Evolutionary conservation across 1,140 invertebrate genomes (phyloP).

Genomic region (Neodiprion virginianus): DNA sequence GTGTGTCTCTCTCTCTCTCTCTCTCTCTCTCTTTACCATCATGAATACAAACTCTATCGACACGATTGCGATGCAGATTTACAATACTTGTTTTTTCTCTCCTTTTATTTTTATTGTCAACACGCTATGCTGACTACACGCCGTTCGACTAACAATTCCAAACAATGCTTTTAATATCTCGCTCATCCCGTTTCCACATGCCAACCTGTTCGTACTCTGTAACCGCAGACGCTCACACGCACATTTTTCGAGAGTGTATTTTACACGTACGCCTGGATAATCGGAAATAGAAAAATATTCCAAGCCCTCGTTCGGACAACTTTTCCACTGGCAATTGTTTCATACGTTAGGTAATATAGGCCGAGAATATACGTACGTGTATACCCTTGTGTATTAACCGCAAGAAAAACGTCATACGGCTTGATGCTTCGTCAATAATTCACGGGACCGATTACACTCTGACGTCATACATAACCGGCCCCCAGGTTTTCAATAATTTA

Average conservation of each 20-base stretch:
- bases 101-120: not conserved
- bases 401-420: no score
- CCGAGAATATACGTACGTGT: no score
- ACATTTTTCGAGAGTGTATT: no score
- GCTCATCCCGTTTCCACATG: no score
- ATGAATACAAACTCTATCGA: conserved; percentile 8
- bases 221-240: no score
- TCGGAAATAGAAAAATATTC: no score
- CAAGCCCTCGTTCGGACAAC: no score
- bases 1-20: not conserved
- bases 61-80: not conserved
- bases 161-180: not conserved
- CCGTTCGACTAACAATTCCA: conserved; percentile 1
- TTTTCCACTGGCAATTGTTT: no score
- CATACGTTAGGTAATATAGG: no score
- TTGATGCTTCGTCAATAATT: not conserved
- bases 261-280: no score
- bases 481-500: not conserved
- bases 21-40: not conserved
- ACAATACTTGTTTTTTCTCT: not conserved
- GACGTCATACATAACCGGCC: conserved; percentile 12
- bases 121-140: not conserved
- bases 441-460: not conserved
- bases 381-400: no score
- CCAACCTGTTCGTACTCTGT: no score